phyloP scores from a whole-genome alignment of 2,113 vertebrate genomes.

The Rostratula benghalensis region DNA sequence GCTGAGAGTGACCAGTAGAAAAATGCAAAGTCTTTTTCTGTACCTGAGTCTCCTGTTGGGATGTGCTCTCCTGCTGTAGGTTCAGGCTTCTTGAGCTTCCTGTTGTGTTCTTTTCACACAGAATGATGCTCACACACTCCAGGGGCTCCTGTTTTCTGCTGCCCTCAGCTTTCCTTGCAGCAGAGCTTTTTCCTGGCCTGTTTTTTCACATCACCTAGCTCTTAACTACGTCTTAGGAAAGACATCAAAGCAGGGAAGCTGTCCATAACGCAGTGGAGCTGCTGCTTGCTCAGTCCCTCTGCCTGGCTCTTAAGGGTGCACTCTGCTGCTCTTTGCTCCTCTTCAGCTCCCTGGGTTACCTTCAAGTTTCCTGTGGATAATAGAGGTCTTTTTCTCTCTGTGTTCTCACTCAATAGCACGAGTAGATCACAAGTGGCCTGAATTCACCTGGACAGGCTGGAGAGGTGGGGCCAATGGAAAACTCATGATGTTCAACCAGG shows the following conservation, averaged over 20 bases:
- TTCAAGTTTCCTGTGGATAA: not conserved
- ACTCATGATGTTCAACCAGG: too few relatives aligned
- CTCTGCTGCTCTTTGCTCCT: not conserved
- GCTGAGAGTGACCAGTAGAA: not conserved
- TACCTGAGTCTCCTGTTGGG: not conserved
- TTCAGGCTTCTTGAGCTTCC: not conserved
- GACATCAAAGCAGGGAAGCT: too few relatives aligned
- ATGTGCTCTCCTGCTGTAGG: accelerated
- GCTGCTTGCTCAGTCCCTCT: not conserved
- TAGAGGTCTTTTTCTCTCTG: not conserved
- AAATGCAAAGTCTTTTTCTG: not conserved
- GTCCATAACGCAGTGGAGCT: not conserved
- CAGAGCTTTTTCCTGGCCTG: not conserved
- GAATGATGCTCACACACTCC: accelerated
- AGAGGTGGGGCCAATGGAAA: too few relatives aligned
- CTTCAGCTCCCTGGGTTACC: not conserved
- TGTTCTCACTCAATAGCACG: not conserved
- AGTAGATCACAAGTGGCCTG: not conserved
- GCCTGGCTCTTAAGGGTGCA: accelerated
- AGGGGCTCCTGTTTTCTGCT: not conserved
- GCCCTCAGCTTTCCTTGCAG: not conserved
- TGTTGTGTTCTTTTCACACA: accelerated
- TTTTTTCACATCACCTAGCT: not conserved
- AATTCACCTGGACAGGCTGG: not conserved
- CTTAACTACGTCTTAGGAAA: too few relatives aligned